A percentile compares a stretch with the other conserved stretches of the same genome.
phyloP scores from a whole-genome alignment of 2,113 vertebrate species.

The Salvelinus fontinalis region DNA sequence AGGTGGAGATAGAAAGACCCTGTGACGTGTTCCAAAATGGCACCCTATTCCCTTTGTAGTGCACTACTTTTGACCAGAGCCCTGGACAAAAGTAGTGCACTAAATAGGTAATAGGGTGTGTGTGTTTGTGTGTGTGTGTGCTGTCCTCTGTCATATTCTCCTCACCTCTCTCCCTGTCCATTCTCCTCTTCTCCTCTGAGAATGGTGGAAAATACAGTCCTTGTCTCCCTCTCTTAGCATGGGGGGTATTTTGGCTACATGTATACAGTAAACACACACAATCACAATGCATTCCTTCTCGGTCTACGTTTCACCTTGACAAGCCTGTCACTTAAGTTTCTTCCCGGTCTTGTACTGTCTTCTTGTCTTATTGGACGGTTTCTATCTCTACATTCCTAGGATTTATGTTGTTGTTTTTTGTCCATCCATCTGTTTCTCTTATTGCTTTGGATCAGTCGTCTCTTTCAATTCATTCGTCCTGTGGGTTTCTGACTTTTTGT shows the following conservation, averaged over 20 bases:
- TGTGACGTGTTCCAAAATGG: too few relatives aligned
- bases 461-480: neutral
- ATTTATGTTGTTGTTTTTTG: neutral
- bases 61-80: too few relatives aligned
- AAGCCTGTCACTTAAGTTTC: neutral
- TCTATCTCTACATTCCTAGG: neutral
- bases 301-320: neutral
- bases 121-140: too few relatives aligned
- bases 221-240: too few relatives aligned
- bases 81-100: neutral
- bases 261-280: neutral
- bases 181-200: neutral
- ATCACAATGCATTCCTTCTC: neutral
- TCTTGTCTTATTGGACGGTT: neutral
- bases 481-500: neutral
- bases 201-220: too few relatives aligned
- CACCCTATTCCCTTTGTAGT: too few relatives aligned
- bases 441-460: neutral
- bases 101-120: too few relatives aligned
- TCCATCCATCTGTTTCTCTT: neutral
- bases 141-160: neutral
- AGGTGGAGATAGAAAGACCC: constrained; percentile 38
- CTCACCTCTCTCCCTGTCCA: neutral
- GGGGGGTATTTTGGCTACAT: too few relatives aligned
- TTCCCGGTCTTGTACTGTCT: neutral